phyloP scores from a whole-genome alignment of 92 coral and sea anemone genomes.

The Phenganax stokvisi region DNA sequence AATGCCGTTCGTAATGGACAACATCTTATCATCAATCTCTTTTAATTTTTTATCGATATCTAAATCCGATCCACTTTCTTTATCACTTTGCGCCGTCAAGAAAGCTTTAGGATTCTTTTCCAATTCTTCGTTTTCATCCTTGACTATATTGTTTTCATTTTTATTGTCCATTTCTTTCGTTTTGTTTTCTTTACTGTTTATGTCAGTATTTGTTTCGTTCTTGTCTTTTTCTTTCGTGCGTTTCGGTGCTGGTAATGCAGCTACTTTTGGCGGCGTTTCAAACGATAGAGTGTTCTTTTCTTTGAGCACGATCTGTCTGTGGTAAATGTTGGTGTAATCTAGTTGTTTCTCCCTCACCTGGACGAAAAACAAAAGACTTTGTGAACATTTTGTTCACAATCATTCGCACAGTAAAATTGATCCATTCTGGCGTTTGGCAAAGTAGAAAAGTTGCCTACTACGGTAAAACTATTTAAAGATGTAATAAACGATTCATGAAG shows the following conservation, averaged over 20 bases:
- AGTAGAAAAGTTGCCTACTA: too few species aligned
- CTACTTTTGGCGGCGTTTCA: slow-evolving; percentile 36
- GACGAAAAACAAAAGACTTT: slow-evolving; percentile 3
- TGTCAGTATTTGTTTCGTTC: slow-evolving; percentile 21
- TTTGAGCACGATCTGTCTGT: slow-evolving; percentile 62
- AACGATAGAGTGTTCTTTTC: slow-evolving; percentile 71
- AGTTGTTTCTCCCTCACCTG: slow-evolving; percentile 80
- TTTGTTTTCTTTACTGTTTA: slow-evolving; percentile 47
- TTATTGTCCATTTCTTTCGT: slow-evolving; percentile 15
- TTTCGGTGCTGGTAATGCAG: slow-evolving; percentile 40
- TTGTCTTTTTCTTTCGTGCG: slow-evolving; percentile 25
- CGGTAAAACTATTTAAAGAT: too few species aligned
- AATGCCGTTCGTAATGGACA: slow-evolving; percentile 30
- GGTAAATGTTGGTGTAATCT: slow-evolving; percentile 78
- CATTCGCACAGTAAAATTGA: too few species aligned
- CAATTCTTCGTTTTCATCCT: slow-evolving; percentile 6
- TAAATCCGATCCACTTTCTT: slow-evolving; percentile 19
- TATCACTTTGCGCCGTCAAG: slow-evolving; percentile 36
- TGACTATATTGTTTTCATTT: neutral
- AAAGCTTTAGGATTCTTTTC: slow-evolving; percentile 24
- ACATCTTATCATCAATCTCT: slow-evolving; percentile 11
- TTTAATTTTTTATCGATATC: slow-evolving; percentile 21
- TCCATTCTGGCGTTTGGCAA: too few species aligned
- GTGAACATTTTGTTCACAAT: neutral
- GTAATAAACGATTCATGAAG: too few species aligned